Base-by-base conservation (phyloP, 2,888 invertebrate species). In the Euspilapteryx auroguttella region DNA sequence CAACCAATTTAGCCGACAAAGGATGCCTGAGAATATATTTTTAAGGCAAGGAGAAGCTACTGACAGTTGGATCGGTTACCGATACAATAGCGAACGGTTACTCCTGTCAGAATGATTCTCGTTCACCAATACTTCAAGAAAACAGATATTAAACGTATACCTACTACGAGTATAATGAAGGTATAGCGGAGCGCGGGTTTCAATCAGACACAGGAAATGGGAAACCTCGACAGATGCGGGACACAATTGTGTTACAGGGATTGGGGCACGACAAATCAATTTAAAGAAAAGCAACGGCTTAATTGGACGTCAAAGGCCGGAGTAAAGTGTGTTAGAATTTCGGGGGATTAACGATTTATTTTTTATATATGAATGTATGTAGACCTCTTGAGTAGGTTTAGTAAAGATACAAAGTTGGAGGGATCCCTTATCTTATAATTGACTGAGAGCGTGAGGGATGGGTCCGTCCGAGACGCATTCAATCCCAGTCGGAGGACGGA, bases 351-450 rank as follows among this genome's bases (percentile, higher is more conserved):
- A 25, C 13, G 39, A 37, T 42, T 47, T 44, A 44, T 44, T 42
- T 39, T 37, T 28, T 25, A 24, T 36, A 34, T 38, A 39, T 36
- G 55, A n/a, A n/a, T n/a, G n/a, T n/a, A n/a, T n/a, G n/a, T n/a
- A n/a, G n/a, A n/a, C n/a, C n/a, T n/a, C n/a, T n/a, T n/a, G n/a
- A n/a, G n/a, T n/a, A n/a, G n/a, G n/a, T n/a, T n/a, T n/a, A n/a
- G n/a, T n/a, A n/a, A n/a, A n/a, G n/a, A n/a, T n/a, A n/a, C n/a
- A n/a, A n/a, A n/a, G n/a, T n/a, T 12, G 52, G 47, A 44, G 42
- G 47, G 41, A 39, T 47, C 38, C 42, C 58, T 63, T 68, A 66
- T 68, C 66, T 61, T 59, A 66, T 68, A 66, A 66, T 68, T 62
- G 62, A 52, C 47, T 59, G 51, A 7, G 3, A 12, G 22, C 12